Conservation (phyloP, 2,888 invertebrate species). For the Mycogona germanica region DNA sequence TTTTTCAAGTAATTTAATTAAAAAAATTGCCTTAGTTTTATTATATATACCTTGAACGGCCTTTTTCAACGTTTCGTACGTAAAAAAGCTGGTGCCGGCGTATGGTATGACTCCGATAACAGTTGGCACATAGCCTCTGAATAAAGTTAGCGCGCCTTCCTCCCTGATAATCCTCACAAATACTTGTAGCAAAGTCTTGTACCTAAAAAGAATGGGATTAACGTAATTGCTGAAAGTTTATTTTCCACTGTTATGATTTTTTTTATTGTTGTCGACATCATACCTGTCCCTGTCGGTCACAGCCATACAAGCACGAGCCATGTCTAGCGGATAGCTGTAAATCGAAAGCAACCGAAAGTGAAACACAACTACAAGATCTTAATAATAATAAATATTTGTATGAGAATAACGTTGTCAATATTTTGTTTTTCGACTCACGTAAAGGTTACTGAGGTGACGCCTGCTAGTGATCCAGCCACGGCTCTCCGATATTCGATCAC, state of each 20-base stretch:
- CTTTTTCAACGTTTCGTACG: constrained; percentile 86
- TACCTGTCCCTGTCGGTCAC: constrained; percentile 73
- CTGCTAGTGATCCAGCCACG: constrained; percentile 87
- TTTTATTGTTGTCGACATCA: constrained; percentile 39
- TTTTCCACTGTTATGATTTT: neutral
- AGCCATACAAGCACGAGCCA: constrained; percentile 94
- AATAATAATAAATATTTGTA: too few relatives aligned
- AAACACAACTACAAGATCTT: too few relatives aligned
- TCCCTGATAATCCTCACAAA: constrained; percentile 51
- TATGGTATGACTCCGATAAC: constrained; percentile 90
- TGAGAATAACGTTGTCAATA: too few relatives aligned
- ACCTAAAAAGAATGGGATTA: constrained; percentile 36
- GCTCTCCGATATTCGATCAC: constrained; percentile 45
- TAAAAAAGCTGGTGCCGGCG: constrained; percentile 94
- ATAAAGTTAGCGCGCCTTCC: constrained; percentile 66
- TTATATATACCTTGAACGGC: constrained; percentile 59
- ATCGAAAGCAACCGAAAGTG: too few relatives aligned
- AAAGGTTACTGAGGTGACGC: constrained; percentile 81
- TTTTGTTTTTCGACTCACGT: too few relatives aligned
- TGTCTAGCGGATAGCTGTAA: constrained; percentile 95
- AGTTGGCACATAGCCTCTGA: constrained; percentile 79
- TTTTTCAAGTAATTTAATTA: too few relatives aligned
- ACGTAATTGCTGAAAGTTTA: neutral
- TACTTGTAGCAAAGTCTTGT: constrained; percentile 29
- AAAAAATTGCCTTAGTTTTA: too few relatives aligned